Percentiles rank a stretch among this genome's conserved stretches.
phyloP scores from a whole-genome alignment of 2,113 vertebrate genomes.

The Phalacrocorax pelagicus region DNA sequence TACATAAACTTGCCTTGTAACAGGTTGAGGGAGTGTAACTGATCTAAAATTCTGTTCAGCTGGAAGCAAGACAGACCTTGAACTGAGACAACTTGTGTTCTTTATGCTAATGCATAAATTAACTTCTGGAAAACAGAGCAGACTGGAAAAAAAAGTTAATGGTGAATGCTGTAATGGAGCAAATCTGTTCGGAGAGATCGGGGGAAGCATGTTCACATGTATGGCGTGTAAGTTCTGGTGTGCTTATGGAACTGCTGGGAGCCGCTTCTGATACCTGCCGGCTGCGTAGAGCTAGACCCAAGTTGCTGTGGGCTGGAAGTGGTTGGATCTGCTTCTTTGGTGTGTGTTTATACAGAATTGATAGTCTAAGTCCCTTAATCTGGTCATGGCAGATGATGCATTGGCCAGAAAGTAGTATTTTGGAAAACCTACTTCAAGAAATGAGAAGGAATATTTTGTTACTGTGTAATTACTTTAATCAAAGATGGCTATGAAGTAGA shows the following conservation, averaged over 20 bases:
- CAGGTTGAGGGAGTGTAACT: neutral
- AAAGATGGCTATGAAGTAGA: neutral
- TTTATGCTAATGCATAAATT: neutral
- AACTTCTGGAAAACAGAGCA: neutral
- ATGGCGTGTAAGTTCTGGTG: neutral
- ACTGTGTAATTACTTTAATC: neutral
- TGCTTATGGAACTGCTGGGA: neutral
- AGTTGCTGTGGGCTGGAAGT: neutral
- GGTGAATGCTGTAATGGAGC: neutral
- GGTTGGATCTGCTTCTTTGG: neutral
- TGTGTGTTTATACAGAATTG: neutral
- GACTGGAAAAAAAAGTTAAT: neutral
- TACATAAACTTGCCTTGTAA: neutral
- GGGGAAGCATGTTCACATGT: neutral
- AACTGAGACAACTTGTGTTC: neutral
- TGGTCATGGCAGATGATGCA: neutral
- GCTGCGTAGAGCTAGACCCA: neutral
- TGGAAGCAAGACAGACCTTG: neutral
- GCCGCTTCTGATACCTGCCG: neutral
- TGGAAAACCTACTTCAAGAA: neutral
- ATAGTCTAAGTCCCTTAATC: neutral
- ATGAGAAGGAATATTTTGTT: neutral
- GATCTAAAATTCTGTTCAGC: neutral
- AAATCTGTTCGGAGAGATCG: neutral
- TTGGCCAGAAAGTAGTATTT: neutral